Evolutionary conservation across 2,888 invertebrate species (phyloP), one percentile per base, ranked within the genome.

Genomic region (Plagiodera versicolora): DNA sequence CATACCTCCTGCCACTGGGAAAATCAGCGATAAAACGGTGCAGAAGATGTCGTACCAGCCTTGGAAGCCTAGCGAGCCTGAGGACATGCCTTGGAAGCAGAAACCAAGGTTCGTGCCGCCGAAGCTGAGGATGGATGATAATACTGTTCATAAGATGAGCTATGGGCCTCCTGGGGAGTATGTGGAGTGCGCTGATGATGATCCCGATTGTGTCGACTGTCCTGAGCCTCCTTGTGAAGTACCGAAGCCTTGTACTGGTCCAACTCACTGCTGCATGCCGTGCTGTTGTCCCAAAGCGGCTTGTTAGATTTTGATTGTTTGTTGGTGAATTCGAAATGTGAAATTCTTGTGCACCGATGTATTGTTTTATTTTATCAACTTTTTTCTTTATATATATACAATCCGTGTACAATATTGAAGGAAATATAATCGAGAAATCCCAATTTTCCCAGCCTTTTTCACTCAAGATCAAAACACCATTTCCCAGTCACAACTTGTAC

Each of bases 141-240:
- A 85, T 10, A 88, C 89, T 0, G 79, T 87, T 0, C 87, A 89
- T 70, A 82, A 82, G 46, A 80, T 86, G 48, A 87, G 87, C 67
- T 88, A 85, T 78, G 75, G 83, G 66, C 84, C 86, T 1, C 86
- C 86, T 0, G 86, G 86, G 54, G 83, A 83, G 61, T 86, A 83
- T 71, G 81, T 84, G 0, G 82, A 85, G 66, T 83, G 83, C 60
- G 81, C 82, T 68, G 84, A 84, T 69, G 83, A 84, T 17, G 84
- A 84, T 74, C 75, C 81, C 0, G 82, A 84, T 67, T 84, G 84
- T 14, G 81, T 84, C 46, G 76, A 77, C 24, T 79, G 79, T 68
- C 79, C 79, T 1, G 72, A 75, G 49, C 67, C 71, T 8, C 70
- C 70, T 0, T 74, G 75, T 48, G 46, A 32, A 14, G 52, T 51